Evolutionary conservation across 1,140 invertebrate genomes (phyloP), one percentile per base, ranked within the genome.

Genomic region (Papilio glaucus): DNA sequence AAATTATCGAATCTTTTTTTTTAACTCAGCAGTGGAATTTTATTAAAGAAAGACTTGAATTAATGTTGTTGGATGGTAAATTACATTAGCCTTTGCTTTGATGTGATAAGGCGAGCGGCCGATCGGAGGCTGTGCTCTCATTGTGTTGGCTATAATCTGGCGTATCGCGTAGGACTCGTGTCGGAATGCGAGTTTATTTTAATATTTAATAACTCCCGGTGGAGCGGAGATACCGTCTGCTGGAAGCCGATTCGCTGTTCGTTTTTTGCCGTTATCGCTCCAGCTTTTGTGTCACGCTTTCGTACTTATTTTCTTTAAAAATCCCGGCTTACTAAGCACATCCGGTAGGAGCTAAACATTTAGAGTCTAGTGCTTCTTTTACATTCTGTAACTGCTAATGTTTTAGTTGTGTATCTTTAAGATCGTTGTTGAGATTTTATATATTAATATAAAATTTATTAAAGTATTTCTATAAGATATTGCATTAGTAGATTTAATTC

Each of bases 161-260:
- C 78, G 82, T 90, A 92, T 92, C 90, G 85, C 83, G 79, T 81
- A 84, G 80, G 84, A 88, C 85, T 92, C 86, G 85, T 86, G 85
- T 85, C 82, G 87, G 89, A 89, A 90, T 91, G 87, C 86, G 82
- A 88, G 87, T 88, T 91, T 91, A 91, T 92, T 92, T 91, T 92
- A 90, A 92, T 91, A 92, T 93, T 93, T 93, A 93, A 93, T 93
- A 93, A 91, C 85, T 87, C 83, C 78, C 85, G 79, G 82, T 81
- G 85, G 81, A 80, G 77, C 76, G 76, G 62, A 87, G 89, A 92
- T 91, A 90, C 79, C 84, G 87, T 88, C 89, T 87, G 79, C 83
- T 86, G 76, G 75, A 74, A 77, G 80, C 85, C 84, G 81, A 84
- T 89, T 85, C 81, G 79, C 83, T 87, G 81, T 76, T 87, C 84